Evolutionary conservation across 2,797 vertebrate genomes (phyloP).

Genomic region (Lemur catta): DNA sequence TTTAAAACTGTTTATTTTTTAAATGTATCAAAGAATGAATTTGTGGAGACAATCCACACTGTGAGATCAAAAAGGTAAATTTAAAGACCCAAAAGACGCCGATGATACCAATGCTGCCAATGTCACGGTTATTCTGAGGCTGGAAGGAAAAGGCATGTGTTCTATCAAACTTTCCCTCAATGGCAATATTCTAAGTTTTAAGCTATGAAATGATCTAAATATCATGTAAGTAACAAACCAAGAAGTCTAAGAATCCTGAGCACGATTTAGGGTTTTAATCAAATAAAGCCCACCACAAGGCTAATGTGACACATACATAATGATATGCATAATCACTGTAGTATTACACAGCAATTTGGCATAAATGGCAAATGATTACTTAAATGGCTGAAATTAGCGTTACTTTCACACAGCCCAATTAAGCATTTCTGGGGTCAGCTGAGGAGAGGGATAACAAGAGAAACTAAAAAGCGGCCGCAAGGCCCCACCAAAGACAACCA

Average conservation of each 20-base stretch:
- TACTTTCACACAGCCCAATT: constrained; percentile 42
- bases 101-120: not conserved
- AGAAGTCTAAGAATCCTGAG: not conserved
- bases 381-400: constrained; percentile 52
- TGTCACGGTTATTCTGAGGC: not conserved
- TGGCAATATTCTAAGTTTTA: not conserved
- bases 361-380: constrained; percentile 57
- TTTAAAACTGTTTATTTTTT: constrained; percentile 7
- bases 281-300: constrained; percentile 11
- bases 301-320: constrained; percentile 10
- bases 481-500: not conserved
- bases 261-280: not conserved
- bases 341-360: constrained; percentile 12
- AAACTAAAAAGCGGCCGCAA: not conserved
- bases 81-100: not conserved
- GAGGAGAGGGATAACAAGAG: not conserved
- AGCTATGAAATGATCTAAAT: not conserved
- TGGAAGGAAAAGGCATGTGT: not conserved
- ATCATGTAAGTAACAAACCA: not conserved
- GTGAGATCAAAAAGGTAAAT: not conserved
- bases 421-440: constrained; percentile 8
- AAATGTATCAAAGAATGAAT: not conserved
- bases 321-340: constrained; percentile 15
- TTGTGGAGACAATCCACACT: not conserved
- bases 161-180: not conserved